phyloP scores from a whole-genome alignment of 35 echinoderm and acorn worm genomes.

The Lytechinus variegatus region DNA sequence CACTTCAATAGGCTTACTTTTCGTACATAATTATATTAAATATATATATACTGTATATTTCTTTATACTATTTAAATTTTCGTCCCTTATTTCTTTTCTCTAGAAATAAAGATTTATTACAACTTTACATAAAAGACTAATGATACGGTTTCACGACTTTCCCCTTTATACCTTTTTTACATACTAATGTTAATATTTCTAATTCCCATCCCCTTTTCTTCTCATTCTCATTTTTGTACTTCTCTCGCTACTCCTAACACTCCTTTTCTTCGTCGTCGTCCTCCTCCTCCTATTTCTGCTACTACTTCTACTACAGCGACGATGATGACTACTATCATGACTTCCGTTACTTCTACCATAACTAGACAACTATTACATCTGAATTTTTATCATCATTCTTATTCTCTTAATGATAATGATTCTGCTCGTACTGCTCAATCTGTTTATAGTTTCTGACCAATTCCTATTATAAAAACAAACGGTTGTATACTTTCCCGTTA shows the following conservation, averaged over 20 bases:
- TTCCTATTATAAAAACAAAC: too few species aligned
- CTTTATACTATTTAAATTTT: too few species aligned
- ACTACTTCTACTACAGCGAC: neutral
- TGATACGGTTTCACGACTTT: too few species aligned
- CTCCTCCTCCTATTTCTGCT: conserved; percentile 7
- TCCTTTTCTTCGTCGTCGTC: neutral
- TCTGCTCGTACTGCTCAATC: too few species aligned
- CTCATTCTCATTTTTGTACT: neutral
- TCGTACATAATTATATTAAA: neutral
- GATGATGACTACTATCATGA: neutral
- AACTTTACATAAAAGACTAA: too few species aligned
- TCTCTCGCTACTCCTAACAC: neutral
- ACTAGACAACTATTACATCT: neutral
- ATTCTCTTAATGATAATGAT: too few species aligned
- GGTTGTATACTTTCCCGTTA: too few species aligned
- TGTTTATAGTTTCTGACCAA: too few species aligned
- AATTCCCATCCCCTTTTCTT: neutral
- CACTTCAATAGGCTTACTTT: neutral
- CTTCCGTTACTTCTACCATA: neutral
- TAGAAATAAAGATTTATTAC: too few species aligned
- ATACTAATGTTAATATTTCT: neutral
- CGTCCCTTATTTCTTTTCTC: neutral
- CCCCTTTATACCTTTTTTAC: too few species aligned
- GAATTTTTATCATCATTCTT: too few species aligned
- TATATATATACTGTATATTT: too few species aligned